A percentile compares a stretch with the other conserved stretches of the same genome.
phyloP scores from a whole-genome alignment of 2,888 invertebrate species.

The Chironomus riparius region DNA sequence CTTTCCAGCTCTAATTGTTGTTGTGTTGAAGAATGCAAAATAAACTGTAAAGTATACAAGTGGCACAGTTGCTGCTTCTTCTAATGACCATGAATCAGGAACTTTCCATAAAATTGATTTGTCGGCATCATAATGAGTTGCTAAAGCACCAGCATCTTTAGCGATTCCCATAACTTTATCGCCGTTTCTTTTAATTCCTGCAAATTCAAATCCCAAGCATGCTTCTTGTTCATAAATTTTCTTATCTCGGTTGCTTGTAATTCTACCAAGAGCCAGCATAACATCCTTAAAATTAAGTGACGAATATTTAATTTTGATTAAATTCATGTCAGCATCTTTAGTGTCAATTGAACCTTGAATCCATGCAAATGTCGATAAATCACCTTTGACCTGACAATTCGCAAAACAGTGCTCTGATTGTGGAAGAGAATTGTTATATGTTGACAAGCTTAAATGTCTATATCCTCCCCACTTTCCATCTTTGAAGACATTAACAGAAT shows the following conservation, averaged over 20 bases:
- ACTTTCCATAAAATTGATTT: slow-evolving; percentile 51
- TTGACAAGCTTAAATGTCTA: slow-evolving; percentile 61
- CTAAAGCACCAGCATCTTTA: slow-evolving; percentile 44
- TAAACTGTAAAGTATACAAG: slow-evolving; percentile 56
- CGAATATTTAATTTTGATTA: slow-evolving; percentile 53
- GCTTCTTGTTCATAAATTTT: slow-evolving; percentile 50
- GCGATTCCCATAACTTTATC: slow-evolving; percentile 57
- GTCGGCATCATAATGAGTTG: slow-evolving; percentile 54
- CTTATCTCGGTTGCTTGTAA: slow-evolving; percentile 58
- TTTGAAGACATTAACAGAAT: slow-evolving; percentile 62
- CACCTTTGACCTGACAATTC: slow-evolving; percentile 72
- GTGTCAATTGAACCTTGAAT: slow-evolving; percentile 54
- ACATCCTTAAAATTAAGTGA: slow-evolving; percentile 82
- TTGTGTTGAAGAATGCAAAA: slow-evolving; percentile 38
- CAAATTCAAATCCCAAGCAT: slow-evolving; percentile 60
- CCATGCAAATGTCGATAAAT: slow-evolving; percentile 76
- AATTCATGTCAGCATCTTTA: neutral
- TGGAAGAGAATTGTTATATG: slow-evolving; percentile 42
- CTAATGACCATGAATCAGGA: slow-evolving; percentile 55
- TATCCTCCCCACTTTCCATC: slow-evolving; percentile 63
- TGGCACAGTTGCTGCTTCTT: slow-evolving; percentile 61
- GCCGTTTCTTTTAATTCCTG: slow-evolving; percentile 52
- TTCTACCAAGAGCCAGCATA: slow-evolving; percentile 78
- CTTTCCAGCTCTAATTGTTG: slow-evolving; percentile 41
- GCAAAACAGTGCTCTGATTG: slow-evolving; percentile 60